Conservation (phyloP, 2,888 invertebrate species). For the Polia nebulosa region DNA sequence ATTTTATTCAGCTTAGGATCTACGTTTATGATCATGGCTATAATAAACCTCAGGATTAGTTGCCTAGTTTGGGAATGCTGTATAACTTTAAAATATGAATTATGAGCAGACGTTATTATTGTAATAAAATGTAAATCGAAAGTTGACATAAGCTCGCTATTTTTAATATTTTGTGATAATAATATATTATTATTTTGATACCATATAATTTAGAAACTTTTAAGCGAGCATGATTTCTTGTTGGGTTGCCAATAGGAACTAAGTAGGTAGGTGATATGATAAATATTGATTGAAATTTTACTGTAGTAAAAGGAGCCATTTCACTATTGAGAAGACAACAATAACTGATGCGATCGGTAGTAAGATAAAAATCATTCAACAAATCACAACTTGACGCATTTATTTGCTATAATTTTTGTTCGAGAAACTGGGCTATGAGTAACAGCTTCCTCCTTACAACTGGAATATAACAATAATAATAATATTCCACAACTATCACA, state of each 20-base stretch:
- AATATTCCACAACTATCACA: too few species aligned
- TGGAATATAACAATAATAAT: too few species aligned
- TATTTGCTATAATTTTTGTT: not conserved
- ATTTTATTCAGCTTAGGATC: too few species aligned
- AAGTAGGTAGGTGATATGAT: not conserved
- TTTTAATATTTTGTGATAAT: conserved; percentile 4
- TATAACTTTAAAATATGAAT: conserved; percentile 1
- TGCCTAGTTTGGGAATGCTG: not conserved
- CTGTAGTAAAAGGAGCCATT: not conserved
- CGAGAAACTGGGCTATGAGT: not conserved
- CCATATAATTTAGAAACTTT: not conserved
- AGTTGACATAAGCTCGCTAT: not conserved
- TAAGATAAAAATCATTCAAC: too few species aligned
- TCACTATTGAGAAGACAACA: not conserved
- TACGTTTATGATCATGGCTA: not conserved
- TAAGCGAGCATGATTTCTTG: not conserved
- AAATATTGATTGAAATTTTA: not conserved
- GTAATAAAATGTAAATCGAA: not conserved
- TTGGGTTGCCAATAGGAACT: too few species aligned
- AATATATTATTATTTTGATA: not conserved
- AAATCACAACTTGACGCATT: too few species aligned
- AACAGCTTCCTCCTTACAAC: too few species aligned
- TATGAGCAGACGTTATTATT: not conserved
- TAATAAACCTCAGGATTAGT: not conserved
- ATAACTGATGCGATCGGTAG: too few species aligned